Base-by-base conservation (phyloP, 2,888 invertebrate species). In the Plagodis pulveraria region DNA sequence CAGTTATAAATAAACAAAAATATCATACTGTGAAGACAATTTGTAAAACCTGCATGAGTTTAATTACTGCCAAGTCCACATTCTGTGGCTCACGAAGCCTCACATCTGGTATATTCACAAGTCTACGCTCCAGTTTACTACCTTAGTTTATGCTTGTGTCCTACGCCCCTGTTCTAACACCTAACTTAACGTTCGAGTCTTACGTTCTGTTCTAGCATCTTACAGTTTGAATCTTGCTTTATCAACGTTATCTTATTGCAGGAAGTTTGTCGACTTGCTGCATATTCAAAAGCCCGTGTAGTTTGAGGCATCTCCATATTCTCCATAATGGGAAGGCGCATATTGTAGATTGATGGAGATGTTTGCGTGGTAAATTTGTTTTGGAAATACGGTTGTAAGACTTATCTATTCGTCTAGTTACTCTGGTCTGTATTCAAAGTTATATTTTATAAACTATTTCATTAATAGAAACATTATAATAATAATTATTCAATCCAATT, bases 241-340 rank as follows among this genome's bases (percentile, higher is more conserved):
- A 34, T 9, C 41, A 46, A 47, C 34, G 35, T 57, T 48, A 50
- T 45, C 44, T 49, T 40, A 35, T 44, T 48, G 40, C 22, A 43
- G 38, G 11, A 51, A 57, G 47, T 57, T 58, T 45, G 58, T 5
- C 32, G 33, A 50, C 41, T 8, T 33, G 45, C 22, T 53, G 58
- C 53, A 58, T 53, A 53, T 58, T 58, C 58, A 53, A 11, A 22
- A 46, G 32, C 35, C 5, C 36, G 40, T 11, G 42, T 46, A 11
- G 33, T 45, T 11, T 10, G 40, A 5, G 11, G 46, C 11, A 41
- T 56, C 46, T 50, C n/a, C 56, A 46, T 50, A 50, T 35, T 56
- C 46, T 50, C n/a, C 56, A 46, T 50, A 50, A 38, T 46, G 22
- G 46, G 11, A 46, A 22, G 22, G 32, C 10, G 12, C 42, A 42